Evolutionary conservation across 2,797 vertebrate species (phyloP).

Genomic region (Myripristis jacobus): DNA sequence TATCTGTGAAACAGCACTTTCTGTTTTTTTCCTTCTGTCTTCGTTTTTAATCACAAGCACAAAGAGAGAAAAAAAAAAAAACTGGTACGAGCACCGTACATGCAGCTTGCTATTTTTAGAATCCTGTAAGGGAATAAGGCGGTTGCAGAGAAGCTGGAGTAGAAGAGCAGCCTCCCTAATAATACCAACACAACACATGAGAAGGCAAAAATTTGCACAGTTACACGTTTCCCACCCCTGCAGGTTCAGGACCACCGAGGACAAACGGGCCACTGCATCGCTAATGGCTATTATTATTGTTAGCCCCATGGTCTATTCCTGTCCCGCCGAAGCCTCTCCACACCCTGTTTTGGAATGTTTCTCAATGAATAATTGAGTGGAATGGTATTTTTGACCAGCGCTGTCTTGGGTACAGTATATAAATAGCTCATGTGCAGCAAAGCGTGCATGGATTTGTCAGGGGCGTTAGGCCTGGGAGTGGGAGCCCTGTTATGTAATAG

Average conservation of each 20-base stretch:
- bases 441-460: conserved; percentile 78
- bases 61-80: no score
- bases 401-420: conserved; percentile 76
- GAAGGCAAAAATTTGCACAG: conserved; percentile 44
- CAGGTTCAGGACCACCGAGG: conserved; percentile 38
- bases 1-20: conserved; percentile 52
- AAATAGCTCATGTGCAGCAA: conserved; percentile 81
- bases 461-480: conserved; percentile 72
- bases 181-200: conserved; percentile 67
- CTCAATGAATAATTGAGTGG: conserved; percentile 83
- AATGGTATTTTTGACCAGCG: conserved; percentile 73
- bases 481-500: conserved; percentile 81
- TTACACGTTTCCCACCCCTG: conserved; percentile 34
- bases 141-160: conserved; percentile 71
- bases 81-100: conserved; percentile 61
- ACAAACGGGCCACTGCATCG: conserved; percentile 57
- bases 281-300: conserved; percentile 66
- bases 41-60: conserved; percentile 56
- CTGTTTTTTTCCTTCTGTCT: conserved; percentile 21
- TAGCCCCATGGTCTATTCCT: conserved; percentile 63
- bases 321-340: conserved; percentile 49
- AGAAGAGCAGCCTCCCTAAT: conserved; percentile 66
- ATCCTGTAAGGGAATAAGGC: conserved; percentile 71
- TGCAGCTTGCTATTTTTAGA: conserved; percentile 75
- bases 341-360: conserved; percentile 76